Percentiles rank a stretch among this genome's conserved stretches.
Evolutionary conservation across 2,888 invertebrate species (phyloP).

Genomic region (Mimumesa dahlbomi): DNA sequence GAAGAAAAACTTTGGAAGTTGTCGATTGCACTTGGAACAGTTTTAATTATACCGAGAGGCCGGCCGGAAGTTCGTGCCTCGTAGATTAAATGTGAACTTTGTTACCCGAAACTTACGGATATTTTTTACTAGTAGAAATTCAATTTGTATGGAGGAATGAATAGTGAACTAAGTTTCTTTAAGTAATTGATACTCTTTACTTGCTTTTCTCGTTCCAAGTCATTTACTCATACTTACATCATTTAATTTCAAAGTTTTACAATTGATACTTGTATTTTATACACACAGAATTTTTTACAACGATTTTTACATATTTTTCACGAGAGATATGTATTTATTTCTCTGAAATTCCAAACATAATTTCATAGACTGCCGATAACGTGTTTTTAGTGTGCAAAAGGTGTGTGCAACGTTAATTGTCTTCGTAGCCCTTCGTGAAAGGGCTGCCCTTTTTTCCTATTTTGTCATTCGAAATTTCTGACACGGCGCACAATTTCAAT

Average conservation of each 20-base stretch:
- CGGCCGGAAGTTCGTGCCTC: conserved; percentile 20
- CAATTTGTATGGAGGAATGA: too few species aligned
- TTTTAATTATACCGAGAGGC: conserved; percentile 22
- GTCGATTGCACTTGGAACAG: conserved; percentile 16
- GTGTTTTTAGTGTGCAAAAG: background rate
- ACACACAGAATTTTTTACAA: background rate
- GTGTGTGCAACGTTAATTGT: background rate
- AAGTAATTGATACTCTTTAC: too few species aligned
- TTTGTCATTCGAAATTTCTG: background rate
- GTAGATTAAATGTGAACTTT: conserved; percentile 23
- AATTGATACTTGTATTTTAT: background rate
- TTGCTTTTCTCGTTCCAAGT: background rate
- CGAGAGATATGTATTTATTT: too few species aligned
- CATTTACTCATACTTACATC: background rate
- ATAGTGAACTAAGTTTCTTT: too few species aligned
- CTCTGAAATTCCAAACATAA: too few species aligned
- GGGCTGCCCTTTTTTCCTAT: background rate
- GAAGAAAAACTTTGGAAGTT: conserved; percentile 8
- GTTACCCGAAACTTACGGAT: background rate
- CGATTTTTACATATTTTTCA: too few species aligned
- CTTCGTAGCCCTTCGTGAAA: background rate
- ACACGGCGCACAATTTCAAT: background rate
- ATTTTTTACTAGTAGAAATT: background rate
- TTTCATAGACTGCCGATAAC: too few species aligned
- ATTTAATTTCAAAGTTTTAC: background rate